Evolutionary conservation across 2,888 invertebrate genomes (phyloP), one percentile per base, ranked within the genome.

Genomic region (Nezara viridula): DNA sequence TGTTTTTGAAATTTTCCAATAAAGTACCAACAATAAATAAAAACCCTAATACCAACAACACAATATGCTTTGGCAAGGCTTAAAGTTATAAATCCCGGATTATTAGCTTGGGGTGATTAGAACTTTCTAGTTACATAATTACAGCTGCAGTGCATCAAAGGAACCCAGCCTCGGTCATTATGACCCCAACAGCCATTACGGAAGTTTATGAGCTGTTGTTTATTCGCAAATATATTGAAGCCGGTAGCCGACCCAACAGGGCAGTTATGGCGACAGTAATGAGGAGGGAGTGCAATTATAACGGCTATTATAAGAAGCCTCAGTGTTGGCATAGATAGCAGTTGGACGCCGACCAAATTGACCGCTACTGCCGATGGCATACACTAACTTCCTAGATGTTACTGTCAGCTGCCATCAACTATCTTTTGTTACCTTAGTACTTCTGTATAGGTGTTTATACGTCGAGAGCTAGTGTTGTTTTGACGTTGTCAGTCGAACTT

Each of bases 191-290:
- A 16, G 60, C 60, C 60, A 60, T 60, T 60, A 60, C 14, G 60
- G 5, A 27, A 27, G 7, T 60, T 60, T 60, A 60, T 60, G 60
- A 60, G 60, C 60, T 60, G 60, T 60, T 60, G 60, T 60, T 60
- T 27, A 60, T 60, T 27, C 27, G 27, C 14, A 16, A 5, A 60
- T 60, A 60, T 27, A 60, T 60, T 5, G 27, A 27, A 60, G 3
- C 27, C 27, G 12, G 27, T 60, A 27, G 24, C 60, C 27, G 60
- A 16, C 27, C 27, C 60, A 14, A 27, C 60, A 14, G 60, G 60
- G 60, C 60, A 60, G 60, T 60, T 60, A 60, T 60, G 60, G 60
- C 60, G 60, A 16, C 60, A 27, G 16, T 60, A 60, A 60, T 60
- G 60, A 60, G 60, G 60, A 60, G 27, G n/a, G 27, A 16, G 2